A percentile compares a stretch with the other conserved stretches of the same genome.
phyloP scores from a whole-genome alignment of 2,113 vertebrate species.

The Lasiurus borealis region DNA sequence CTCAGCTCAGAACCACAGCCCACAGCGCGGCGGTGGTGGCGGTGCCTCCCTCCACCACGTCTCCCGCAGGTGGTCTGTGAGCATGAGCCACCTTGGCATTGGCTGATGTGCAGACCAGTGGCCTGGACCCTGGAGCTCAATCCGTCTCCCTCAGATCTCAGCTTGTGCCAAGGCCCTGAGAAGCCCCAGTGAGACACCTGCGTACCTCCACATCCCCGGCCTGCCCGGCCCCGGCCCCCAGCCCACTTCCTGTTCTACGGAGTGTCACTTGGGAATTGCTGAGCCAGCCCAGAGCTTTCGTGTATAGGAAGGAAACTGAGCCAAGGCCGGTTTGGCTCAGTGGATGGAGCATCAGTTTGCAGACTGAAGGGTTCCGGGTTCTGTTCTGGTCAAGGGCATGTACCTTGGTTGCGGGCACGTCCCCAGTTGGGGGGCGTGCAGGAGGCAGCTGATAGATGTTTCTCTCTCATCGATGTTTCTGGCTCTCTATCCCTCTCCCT shows the following conservation, averaged over 20 bases:
- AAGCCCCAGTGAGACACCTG: not conserved
- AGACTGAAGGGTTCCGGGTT: too few relatives aligned
- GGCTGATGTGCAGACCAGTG: not conserved
- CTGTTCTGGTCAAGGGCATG: too few relatives aligned
- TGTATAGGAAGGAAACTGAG: not conserved
- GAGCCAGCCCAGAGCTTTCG: not conserved
- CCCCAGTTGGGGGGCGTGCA: too few relatives aligned
- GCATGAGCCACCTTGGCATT: not conserved
- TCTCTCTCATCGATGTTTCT: too few relatives aligned
- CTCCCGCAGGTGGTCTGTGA: not conserved
- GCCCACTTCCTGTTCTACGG: not conserved
- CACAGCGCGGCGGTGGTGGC: too few relatives aligned
- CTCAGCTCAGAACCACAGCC: not conserved
- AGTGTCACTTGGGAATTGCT: not conserved
- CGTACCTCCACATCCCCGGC: not conserved
- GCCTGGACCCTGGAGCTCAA: not conserved
- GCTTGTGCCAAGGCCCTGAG: not conserved
- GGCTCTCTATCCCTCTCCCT: too few relatives aligned
- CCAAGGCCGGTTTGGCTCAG: too few relatives aligned
- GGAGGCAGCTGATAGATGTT: too few relatives aligned
- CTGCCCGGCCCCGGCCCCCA: not conserved
- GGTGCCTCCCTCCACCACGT: too few relatives aligned
- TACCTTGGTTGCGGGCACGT: too few relatives aligned
- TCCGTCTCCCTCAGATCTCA: not conserved
- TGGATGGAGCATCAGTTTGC: too few relatives aligned